Conservation (phyloP, 2,113 vertebrate genomes). For the Macroglossus sobrinus region DNA sequence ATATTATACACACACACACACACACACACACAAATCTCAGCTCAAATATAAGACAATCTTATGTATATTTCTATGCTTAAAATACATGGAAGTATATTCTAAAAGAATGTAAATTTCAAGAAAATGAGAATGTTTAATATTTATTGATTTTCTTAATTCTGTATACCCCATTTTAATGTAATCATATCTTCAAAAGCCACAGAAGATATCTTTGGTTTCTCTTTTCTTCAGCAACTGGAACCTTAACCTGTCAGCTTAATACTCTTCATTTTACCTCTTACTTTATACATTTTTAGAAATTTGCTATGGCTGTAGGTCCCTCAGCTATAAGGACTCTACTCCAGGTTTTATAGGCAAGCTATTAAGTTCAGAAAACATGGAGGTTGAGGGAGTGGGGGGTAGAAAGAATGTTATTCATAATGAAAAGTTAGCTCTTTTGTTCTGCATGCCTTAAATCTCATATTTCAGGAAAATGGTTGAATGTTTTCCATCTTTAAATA, state of each 20-base stretch:
- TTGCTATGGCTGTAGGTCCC: background rate
- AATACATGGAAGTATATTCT: background rate
- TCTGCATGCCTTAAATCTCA: background rate
- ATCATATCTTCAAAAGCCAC: background rate
- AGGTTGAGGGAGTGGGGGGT: background rate
- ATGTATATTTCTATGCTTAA: background rate
- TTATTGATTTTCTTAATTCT: background rate
- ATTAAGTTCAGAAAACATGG: background rate
- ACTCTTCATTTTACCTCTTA: background rate
- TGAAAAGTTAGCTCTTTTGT: background rate
- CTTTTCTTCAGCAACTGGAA: background rate
- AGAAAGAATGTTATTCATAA: background rate
- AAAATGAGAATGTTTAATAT: background rate
- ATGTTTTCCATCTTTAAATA: background rate
- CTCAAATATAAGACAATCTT: background rate
- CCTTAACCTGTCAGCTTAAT: background rate
- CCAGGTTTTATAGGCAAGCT: background rate
- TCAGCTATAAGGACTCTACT: background rate
- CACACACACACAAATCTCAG: background rate
- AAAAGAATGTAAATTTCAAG: background rate
- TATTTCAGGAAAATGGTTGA: background rate
- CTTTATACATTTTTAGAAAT: background rate
- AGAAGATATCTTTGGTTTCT: background rate
- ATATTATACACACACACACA: too few relatives aligned
- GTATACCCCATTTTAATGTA: background rate